phyloP scores from a whole-genome alignment of 2,888 invertebrate species.

The Oligia fasciuncula region DNA sequence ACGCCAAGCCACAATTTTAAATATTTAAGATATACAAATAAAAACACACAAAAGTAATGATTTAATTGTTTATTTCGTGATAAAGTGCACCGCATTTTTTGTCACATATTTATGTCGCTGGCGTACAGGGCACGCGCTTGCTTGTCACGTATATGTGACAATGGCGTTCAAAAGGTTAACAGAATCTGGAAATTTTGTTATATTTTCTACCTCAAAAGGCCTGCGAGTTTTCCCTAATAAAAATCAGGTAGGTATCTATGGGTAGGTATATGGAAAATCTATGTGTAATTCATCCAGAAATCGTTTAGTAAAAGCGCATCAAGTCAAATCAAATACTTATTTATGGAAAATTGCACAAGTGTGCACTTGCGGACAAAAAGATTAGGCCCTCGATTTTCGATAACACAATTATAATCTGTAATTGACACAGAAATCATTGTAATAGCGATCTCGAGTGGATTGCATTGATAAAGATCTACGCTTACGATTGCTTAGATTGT shows the following conservation, averaged over 20 bases:
- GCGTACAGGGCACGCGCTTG: too few relatives aligned
- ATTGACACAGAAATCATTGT: slow-evolving; percentile 39
- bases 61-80: too few relatives aligned
- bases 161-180: neutral
- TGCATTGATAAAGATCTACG: slow-evolving; percentile 48
- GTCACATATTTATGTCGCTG: too few relatives aligned
- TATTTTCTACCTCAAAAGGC: neutral
- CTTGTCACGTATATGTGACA: too few relatives aligned
- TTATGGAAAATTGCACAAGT: slow-evolving; percentile 11
- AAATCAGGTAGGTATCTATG: neutral
- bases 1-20: too few relatives aligned
- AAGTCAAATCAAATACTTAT: neutral
- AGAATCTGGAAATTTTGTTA: neutral
- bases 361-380: slow-evolving; percentile 25
- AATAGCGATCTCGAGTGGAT: slow-evolving; percentile 44
- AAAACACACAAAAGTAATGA: too few relatives aligned
- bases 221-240: neutral
- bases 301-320: neutral
- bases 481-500: slow-evolving; percentile 41
- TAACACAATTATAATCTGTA: slow-evolving; percentile 35
- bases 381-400: slow-evolving; percentile 32
- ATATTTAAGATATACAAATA: too few relatives aligned
- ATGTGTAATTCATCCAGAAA: neutral
- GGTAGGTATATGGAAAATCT: neutral
- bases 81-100: too few relatives aligned